Conservation (phyloP, 2,113 vertebrate genomes). For the Prionailurus viverrinus region DNA sequence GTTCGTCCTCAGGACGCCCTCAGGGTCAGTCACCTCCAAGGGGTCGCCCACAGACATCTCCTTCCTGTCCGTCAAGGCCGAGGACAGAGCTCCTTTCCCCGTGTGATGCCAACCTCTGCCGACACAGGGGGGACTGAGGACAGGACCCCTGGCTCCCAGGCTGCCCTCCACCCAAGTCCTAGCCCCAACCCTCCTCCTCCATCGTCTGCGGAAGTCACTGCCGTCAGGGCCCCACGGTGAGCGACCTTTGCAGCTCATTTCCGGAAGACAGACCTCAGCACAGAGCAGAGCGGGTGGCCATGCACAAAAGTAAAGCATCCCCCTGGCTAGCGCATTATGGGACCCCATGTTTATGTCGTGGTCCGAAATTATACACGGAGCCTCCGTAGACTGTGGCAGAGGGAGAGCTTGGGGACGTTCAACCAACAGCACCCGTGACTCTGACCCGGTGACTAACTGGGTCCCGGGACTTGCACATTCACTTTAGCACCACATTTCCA, state of each 20-base stretch:
- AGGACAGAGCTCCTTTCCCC: fast-evolving
- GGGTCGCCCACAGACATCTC: background rate
- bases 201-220: background rate
- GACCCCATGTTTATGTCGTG: fast-evolving
- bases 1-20: fast-evolving
- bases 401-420: fast-evolving
- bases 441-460: too few species aligned
- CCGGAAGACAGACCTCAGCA: too few species aligned
- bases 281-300: background rate
- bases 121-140: background rate
- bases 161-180: background rate
- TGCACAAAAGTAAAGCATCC: too few species aligned
- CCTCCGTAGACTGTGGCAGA: background rate
- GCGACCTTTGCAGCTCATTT: background rate
- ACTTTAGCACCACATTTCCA: fast-evolving
- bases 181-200: fast-evolving
- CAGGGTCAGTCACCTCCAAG: background rate
- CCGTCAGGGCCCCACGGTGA: fast-evolving
- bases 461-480: fast-evolving
- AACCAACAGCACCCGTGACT: fast-evolving
- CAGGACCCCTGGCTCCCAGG: background rate
- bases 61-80: background rate
- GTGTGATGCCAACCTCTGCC: fast-evolving
- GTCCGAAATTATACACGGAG: fast-evolving
- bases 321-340: fast-evolving